A percentile compares a stretch with the other conserved stretches of the same genome.
Evolutionary conservation across 2,797 vertebrate genomes (phyloP).

Genomic region (Gymnodraco acuticeps): DNA sequence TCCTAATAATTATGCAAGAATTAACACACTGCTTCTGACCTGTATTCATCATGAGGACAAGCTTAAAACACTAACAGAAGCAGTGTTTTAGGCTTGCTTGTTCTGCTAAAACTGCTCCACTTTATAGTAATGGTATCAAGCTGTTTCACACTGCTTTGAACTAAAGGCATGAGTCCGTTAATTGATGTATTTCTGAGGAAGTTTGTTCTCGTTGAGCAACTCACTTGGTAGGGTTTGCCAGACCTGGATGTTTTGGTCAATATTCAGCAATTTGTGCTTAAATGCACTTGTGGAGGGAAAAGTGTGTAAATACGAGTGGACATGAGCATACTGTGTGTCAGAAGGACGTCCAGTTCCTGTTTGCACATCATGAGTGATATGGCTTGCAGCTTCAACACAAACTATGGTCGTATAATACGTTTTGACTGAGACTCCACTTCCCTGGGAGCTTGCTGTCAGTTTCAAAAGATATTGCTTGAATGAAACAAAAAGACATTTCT

Average conservation of each 20-base stretch:
- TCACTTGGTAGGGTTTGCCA: constrained; percentile 13
- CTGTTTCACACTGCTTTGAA: constrained; percentile 34
- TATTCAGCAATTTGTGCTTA: constrained; percentile 17
- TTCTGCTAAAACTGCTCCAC: constrained; percentile 8
- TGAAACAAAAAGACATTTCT: constrained; percentile 50
- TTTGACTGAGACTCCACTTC: constrained; percentile 32
- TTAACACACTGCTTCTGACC: constrained; percentile 1
- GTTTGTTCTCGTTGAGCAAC: constrained; percentile 19
- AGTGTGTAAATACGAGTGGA: constrained; percentile 1
- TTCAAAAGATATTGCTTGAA: constrained; percentile 33
- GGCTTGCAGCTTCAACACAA: constrained; percentile 1
- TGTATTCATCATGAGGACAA: constrained; percentile 7
- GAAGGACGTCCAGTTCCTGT: not conserved
- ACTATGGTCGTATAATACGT: constrained; percentile 5
- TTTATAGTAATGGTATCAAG: constrained; percentile 19
- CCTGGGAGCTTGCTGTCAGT: constrained; percentile 23
- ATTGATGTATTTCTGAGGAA: constrained; percentile 34
- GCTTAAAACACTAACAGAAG: not conserved
- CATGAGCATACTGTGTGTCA: not conserved
- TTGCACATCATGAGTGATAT: constrained; percentile 7
- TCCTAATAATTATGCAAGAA: not conserved
- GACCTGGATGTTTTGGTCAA: constrained; percentile 23
- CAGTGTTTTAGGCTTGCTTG: not conserved
- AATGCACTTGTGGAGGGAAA: constrained; percentile 3
- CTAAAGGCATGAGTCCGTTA: constrained; percentile 25